A percentile compares a stretch with the other conserved stretches of the same genome.
These are phyloP conservation scores for Erebia palarica DNA, from an alignment of 2,888 invertebrate genomes.

Conservation along the genomic window DNA sequence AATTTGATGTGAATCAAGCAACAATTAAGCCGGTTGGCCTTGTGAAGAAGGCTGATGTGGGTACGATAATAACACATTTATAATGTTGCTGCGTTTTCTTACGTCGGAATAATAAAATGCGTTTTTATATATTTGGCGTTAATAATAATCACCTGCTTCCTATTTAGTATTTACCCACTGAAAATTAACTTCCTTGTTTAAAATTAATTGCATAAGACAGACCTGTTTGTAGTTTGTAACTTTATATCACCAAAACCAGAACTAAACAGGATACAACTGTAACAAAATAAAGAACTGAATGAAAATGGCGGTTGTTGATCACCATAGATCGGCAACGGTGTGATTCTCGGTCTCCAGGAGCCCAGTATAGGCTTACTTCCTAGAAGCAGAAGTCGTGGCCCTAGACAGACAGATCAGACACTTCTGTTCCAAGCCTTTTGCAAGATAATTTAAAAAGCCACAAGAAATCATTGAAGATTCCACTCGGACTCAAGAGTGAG, in stretches of 20 bases:
- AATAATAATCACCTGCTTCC: constrained; percentile 38
- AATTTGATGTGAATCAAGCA: constrained; percentile 42
- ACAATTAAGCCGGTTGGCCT: constrained; percentile 45
- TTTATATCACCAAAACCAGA: neutral
- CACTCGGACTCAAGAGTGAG: too few relatives aligned
- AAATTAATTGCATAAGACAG: constrained; percentile 23
- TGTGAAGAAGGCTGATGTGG: constrained; percentile 45
- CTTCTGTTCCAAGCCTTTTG: too few relatives aligned
- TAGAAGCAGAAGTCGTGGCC: too few relatives aligned
- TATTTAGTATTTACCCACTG: constrained; percentile 37
- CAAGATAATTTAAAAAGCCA: too few relatives aligned
- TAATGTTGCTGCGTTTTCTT: constrained; percentile 44
- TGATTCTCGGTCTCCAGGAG: too few relatives aligned
- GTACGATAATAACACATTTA: constrained; percentile 41
- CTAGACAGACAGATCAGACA: too few relatives aligned
- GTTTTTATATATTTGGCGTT: constrained; percentile 38
- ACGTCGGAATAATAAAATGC: constrained; percentile 35
- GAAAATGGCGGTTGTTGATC: too few relatives aligned
- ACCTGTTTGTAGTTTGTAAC: constrained; percentile 6
- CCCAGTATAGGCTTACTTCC: too few relatives aligned
- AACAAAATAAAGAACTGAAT: neutral
- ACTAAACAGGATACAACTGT: neutral
- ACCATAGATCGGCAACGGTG: too few relatives aligned
- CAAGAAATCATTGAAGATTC: too few relatives aligned
- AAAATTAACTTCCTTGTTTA: constrained; percentile 22